Evolutionary conservation across 2,797 vertebrate species (phyloP).

Genomic region (Vespertilio murinus): DNA sequence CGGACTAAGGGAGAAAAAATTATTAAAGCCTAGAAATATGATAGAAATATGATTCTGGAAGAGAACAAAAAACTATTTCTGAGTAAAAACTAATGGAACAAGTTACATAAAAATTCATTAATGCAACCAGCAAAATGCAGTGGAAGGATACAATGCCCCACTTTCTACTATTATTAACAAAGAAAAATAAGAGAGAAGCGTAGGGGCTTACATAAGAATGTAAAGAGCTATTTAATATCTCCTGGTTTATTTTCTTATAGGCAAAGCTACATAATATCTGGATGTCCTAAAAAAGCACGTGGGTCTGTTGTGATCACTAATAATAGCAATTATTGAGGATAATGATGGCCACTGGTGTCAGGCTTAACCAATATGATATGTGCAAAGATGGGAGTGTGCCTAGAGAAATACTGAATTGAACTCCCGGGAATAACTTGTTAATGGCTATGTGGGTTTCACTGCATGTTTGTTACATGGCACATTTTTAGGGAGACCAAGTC

Average conservation of each 20-base stretch:
- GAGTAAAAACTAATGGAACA: background rate
- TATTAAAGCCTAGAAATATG: constrained; percentile 2
- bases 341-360: constrained; percentile 18
- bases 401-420: constrained; percentile 54
- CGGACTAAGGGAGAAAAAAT: background rate
- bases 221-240: background rate
- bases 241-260: background rate
- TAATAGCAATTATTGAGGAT: background rate
- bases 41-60: background rate
- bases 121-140: background rate
- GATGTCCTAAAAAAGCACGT: background rate
- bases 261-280: background rate
- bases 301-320: background rate
- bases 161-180: background rate
- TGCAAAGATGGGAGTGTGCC: background rate
- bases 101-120: background rate
- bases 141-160: background rate
- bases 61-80: background rate
- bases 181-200: background rate
- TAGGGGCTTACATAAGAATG: background rate
- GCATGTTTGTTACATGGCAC: constrained; percentile 51
- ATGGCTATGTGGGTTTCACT: constrained; percentile 29
- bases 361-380: background rate
- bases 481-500: constrained; percentile 11
- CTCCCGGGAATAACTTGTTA: constrained; percentile 44